Evolutionary conservation across 1,140 invertebrate genomes (phyloP).

Genomic region (Lepidurus packardi): DNA sequence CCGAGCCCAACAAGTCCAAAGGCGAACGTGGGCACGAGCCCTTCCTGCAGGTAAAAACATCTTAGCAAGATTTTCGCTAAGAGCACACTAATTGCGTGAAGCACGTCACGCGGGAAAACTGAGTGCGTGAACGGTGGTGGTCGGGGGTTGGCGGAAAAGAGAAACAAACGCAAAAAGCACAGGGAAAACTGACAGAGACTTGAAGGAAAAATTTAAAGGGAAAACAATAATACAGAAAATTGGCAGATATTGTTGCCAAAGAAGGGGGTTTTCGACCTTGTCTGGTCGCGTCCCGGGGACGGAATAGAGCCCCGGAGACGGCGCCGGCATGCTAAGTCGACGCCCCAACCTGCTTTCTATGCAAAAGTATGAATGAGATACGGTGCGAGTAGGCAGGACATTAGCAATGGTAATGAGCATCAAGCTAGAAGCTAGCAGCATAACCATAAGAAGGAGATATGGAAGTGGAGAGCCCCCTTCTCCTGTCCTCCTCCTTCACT

Average conservation of each 20-base stretch:
- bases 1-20: no score
- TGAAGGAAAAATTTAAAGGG: background rate
- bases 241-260: background rate
- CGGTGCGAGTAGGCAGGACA: constrained; percentile 20
- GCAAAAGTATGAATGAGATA: constrained; percentile 22
- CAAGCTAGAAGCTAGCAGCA: background rate
- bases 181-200: background rate
- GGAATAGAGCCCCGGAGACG: constrained; percentile 20
- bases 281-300: constrained; percentile 14
- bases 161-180: background rate
- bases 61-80: no score
- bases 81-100: no score
- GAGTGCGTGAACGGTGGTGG: no score
- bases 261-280: background rate
- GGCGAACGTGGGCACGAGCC: no score
- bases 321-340: constrained; percentile 20
- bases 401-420: constrained; percentile 19
- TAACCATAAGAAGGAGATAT: background rate
- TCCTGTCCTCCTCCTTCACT: background rate
- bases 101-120: no score
- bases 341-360: constrained; percentile 20
- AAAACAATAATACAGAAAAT: background rate
- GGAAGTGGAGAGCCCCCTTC: background rate
- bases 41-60: no score
- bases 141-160: background rate